Base-by-base conservation (phyloP, 2,888 invertebrate species). In the Melipona beecheii region DNA sequence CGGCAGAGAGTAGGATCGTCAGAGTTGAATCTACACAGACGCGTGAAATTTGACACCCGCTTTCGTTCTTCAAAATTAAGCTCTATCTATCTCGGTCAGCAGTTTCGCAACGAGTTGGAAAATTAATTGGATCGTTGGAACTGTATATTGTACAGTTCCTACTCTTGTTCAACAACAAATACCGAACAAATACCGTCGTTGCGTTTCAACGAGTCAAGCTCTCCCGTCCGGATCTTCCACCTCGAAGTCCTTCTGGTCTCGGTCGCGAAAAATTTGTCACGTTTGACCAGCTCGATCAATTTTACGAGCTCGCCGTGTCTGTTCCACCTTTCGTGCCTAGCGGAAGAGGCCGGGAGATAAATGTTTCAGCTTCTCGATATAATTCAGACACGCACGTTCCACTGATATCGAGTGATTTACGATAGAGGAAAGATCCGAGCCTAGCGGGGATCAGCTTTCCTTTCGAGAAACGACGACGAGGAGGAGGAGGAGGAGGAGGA, bases 331-430 rank as follows among this genome's bases (percentile, higher is more conserved):
- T 9, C 9, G n/a, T 58, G n/a, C 15, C 56, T 58, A n/a, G 15
- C 0, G 2, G 27, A 24, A 17, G 43, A 43, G 60, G 60, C 17
- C 17, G 27, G 24, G 24, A 60, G 17, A 27, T 24, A 58, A 73
- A 56, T 68, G 54, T 49, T 56, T 31, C 15, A 24, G 68, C 58
- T n/a, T 36, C 19, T 69, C n/a, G 62, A 75, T 69, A 69, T 75
- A 36, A 75, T 79, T 78, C 74, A 27, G 58, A 58, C 58, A 58
- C 66, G 66, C 50, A 52, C 36, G 52, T 66, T 21, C 50, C 58
- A 27, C 24, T 3, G 78, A 74, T 68, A 50, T 19, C 24, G 36
- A 31, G 64, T 70, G 75, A 79, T 79, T 75, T 75, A 79, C 43
- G 43, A 43, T 74, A 27, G 66, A 36, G 9, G 60, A 27, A 27